phyloP scores from a whole-genome alignment of 1,140 invertebrate genomes.

The Protaetia brevitarsis region DNA sequence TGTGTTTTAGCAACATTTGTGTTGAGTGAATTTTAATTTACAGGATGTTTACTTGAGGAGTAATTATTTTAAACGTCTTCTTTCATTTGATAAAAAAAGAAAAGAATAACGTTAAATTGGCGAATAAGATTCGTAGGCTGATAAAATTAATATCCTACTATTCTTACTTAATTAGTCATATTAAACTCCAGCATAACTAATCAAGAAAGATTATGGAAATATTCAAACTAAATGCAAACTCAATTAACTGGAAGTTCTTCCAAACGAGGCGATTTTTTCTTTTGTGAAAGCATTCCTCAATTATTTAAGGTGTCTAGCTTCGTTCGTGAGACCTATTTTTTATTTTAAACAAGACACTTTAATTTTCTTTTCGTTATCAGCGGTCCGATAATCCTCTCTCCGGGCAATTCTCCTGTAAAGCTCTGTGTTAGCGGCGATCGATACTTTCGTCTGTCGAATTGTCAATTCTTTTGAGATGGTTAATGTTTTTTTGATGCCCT shows the following conservation, averaged over 20 bases:
- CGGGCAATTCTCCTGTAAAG: neutral
- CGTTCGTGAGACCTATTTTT: neutral
- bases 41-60: neutral
- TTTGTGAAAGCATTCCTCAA: neutral
- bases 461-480: conserved; percentile 8
- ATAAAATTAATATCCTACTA: no score
- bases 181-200: no score
- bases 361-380: conserved; percentile 9
- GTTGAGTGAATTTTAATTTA: neutral
- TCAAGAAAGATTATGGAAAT: no score
- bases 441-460: conserved; percentile 5
- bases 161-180: no score
- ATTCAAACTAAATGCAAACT: neutral
- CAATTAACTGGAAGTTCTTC: neutral
- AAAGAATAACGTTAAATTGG: no score
- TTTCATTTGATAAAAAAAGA: neutral
- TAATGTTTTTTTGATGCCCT: conserved; percentile 13
- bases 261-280: neutral
- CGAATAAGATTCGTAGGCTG: no score
- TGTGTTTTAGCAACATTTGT: neutral
- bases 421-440: neutral
- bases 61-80: neutral
- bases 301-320: neutral
- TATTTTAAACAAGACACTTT: conserved; percentile 8
- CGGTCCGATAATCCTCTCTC: neutral